Percentiles rank a stretch among this genome's conserved stretches.
phyloP scores from a whole-genome alignment of 2,113 vertebrate genomes.

The Eclectus roratus region DNA sequence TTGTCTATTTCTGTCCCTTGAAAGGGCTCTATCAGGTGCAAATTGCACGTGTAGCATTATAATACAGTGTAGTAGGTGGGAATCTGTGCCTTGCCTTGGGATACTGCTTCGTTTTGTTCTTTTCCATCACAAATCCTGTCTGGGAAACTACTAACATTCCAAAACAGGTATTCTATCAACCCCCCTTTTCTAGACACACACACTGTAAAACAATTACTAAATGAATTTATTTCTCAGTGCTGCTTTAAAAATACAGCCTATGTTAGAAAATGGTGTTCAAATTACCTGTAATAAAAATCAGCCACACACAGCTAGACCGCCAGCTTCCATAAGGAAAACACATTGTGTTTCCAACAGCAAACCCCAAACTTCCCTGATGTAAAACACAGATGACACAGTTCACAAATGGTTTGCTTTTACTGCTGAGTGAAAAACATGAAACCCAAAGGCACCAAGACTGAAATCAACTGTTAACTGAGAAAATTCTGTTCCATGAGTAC shows the following conservation, averaged over 20 bases:
- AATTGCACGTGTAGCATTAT: background rate
- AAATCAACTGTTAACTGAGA: background rate
- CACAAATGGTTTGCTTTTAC: background rate
- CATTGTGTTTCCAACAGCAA: slow-evolving; percentile 28
- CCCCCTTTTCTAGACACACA: background rate
- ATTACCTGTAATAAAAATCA: background rate
- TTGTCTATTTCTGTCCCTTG: background rate
- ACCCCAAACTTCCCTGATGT: slow-evolving; percentile 7
- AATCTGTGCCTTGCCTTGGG: background rate
- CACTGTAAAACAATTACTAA: background rate
- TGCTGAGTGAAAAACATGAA: background rate
- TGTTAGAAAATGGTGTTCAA: background rate
- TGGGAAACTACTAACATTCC: background rate
- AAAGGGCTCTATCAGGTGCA: background rate
- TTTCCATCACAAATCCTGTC: background rate
- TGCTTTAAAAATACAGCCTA: background rate
- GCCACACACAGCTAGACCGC: background rate
- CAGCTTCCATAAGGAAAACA: slow-evolving; percentile 10
- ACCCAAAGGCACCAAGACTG: background rate
- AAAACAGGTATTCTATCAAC: background rate
- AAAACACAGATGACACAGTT: slow-evolving; percentile 8
- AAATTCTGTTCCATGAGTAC: background rate
- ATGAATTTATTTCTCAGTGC: background rate
- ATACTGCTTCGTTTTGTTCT: background rate
- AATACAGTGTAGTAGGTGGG: background rate